Conservation (phyloP, 2,113 vertebrate genomes). For the Lophius piscatorius region DNA sequence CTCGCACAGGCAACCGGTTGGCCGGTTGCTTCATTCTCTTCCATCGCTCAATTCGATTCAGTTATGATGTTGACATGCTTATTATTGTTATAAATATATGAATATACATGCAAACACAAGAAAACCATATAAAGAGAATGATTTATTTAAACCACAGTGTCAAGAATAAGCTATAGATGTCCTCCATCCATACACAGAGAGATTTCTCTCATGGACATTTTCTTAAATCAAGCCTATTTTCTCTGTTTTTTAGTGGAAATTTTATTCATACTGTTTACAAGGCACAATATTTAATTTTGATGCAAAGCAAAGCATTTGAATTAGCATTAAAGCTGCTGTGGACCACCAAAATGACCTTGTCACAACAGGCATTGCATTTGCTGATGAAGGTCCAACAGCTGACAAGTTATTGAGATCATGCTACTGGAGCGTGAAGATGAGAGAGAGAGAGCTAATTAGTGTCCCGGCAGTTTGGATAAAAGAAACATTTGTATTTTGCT, state of each 20-base stretch:
- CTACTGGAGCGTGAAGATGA: constrained; percentile 29
- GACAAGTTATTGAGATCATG: constrained; percentile 31
- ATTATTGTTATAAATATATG: too few relatives aligned
- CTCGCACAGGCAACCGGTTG: too few relatives aligned
- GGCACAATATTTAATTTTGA: background rate
- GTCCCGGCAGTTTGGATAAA: constrained; percentile 48
- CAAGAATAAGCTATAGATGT: background rate
- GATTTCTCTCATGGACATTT: too few relatives aligned
- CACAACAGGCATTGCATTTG: constrained; percentile 37
- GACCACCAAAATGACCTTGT: constrained; percentile 44
- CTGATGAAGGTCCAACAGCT: constrained; percentile 25
- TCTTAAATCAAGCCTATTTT: background rate
- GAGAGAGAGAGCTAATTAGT: constrained; percentile 48
- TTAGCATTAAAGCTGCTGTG: constrained; percentile 21
- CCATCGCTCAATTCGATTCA: too few relatives aligned
- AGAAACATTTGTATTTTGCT: constrained; percentile 35
- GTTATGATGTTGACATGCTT: too few relatives aligned
- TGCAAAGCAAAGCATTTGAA: constrained; percentile 2
- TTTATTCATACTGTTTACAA: background rate
- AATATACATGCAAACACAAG: constrained; percentile 10
- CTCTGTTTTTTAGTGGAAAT: background rate
- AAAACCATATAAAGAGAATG: constrained; percentile 47
- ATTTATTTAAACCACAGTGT: constrained; percentile 47
- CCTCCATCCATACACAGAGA: too few relatives aligned
- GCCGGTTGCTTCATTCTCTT: too few relatives aligned